phyloP scores from a whole-genome alignment of 2,888 invertebrate species.

The Entomobrya multifasciata region DNA sequence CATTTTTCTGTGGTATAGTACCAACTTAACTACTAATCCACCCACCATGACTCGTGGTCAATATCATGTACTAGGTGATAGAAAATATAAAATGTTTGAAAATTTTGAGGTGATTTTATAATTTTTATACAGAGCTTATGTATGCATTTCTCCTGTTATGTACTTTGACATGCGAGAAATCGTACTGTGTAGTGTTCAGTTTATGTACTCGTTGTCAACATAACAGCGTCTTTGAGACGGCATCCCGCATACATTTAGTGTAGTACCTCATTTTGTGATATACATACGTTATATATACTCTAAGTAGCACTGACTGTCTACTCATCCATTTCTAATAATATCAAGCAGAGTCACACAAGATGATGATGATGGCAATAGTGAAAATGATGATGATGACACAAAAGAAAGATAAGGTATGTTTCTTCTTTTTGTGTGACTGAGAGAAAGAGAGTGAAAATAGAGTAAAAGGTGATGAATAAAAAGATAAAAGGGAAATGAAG shows the following conservation, averaged over 20 bases:
- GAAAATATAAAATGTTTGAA: too few species aligned
- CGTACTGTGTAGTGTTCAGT: neutral
- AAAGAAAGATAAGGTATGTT: slow-evolving; percentile 17
- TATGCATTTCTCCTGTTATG: slow-evolving; percentile 12
- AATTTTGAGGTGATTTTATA: too few species aligned
- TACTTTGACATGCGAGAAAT: slow-evolving; percentile 16
- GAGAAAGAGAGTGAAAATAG: slow-evolving; percentile 36
- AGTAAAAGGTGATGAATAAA: slow-evolving; percentile 66
- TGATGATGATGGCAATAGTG: slow-evolving; percentile 1
- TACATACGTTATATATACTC: neutral
- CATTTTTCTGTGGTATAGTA: too few species aligned
- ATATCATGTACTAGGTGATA: too few species aligned
- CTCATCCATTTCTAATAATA: slow-evolving; percentile 39
- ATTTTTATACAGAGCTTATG: too few species aligned
- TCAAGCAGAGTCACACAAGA: neutral
- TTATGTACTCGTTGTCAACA: neutral
- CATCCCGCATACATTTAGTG: neutral
- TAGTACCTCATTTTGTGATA: neutral
- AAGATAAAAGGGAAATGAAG: slow-evolving; percentile 68
- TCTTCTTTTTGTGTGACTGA: slow-evolving; percentile 5
- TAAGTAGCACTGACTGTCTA: slow-evolving; percentile 22
- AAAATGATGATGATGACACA: slow-evolving; percentile 20
- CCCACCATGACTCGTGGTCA: too few species aligned
- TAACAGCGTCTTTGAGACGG: slow-evolving; percentile 18
- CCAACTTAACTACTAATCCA: too few species aligned